Evolutionary conservation across 2,797 vertebrate species (phyloP).

Genomic region (Ctenochaetus hawaiiensis): DNA sequence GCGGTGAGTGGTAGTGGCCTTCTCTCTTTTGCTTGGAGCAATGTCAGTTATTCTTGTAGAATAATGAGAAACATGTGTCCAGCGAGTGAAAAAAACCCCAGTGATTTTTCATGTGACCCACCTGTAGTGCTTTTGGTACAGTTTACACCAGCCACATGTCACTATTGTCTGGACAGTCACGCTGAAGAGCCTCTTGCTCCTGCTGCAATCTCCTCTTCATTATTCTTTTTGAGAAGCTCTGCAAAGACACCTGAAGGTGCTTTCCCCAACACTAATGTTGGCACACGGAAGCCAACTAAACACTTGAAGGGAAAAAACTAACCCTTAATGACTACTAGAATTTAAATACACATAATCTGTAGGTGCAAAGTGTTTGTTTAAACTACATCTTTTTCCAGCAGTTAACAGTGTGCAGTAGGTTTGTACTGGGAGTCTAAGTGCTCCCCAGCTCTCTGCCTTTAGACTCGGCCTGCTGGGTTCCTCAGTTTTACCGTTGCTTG

Average conservation of each 20-base stretch:
- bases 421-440: constrained; percentile 47
- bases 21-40: constrained; percentile 77
- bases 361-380: constrained; percentile 64
- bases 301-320: constrained; percentile 39
- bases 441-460: constrained; percentile 50
- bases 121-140: constrained; percentile 90
- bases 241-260: constrained; percentile 23
- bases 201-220: constrained; percentile 3
- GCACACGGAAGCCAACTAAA: constrained; percentile 44
- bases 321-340: constrained; percentile 51
- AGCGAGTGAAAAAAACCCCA: constrained; percentile 81
- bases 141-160: constrained; percentile 88
- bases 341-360: constrained; percentile 61
- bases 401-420: constrained; percentile 53
- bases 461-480: constrained; percentile 59
- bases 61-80: constrained; percentile 93
- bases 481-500: constrained; percentile 75
- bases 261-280: constrained; percentile 5
- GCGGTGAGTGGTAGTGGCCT: constrained; percentile 70
- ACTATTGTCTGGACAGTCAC: constrained; percentile 79
- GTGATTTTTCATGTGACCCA: constrained; percentile 90
- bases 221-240: constrained; percentile 17
- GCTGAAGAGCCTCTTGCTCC: constrained; percentile 22
- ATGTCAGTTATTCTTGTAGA: constrained; percentile 90
- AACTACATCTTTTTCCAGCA: constrained; percentile 57